phyloP scores from a whole-genome alignment of 2,797 vertebrate genomes.

The Neostethus bicornis region DNA sequence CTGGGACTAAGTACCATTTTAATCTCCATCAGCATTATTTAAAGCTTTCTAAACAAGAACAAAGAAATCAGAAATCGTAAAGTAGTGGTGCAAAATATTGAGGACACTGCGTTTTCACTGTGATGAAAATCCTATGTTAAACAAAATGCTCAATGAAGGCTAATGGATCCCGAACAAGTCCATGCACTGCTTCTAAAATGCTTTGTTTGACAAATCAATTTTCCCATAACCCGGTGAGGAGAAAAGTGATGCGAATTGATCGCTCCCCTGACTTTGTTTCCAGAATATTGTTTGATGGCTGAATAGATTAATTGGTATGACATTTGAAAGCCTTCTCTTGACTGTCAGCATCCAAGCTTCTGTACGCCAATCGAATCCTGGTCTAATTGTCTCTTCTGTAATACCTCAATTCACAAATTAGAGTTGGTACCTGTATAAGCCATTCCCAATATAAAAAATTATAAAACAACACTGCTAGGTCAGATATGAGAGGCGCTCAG shows the following conservation, averaged over 20 bases:
- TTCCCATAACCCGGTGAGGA: constrained; percentile 83
- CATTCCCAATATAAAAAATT: constrained; percentile 60
- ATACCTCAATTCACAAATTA: constrained; percentile 77
- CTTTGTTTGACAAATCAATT: constrained; percentile 85
- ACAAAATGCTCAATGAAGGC: constrained; percentile 81
- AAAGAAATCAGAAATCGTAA: constrained; percentile 78
- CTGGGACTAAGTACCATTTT: constrained; percentile 35
- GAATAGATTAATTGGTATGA: constrained; percentile 83
- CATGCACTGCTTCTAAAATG: constrained; percentile 79
- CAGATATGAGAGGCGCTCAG: constrained; percentile 55
- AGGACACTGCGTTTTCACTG: constrained; percentile 80
- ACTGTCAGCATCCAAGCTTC: constrained; percentile 75
- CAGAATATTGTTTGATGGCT: constrained; percentile 83
- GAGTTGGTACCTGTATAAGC: constrained; percentile 60
- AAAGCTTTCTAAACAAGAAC: constrained; percentile 65
- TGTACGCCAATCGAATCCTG: constrained; percentile 64
- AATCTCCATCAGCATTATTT: constrained; percentile 70
- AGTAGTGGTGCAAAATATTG: constrained; percentile 75
- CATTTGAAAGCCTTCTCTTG: constrained; percentile 79
- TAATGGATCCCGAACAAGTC: constrained; percentile 80
- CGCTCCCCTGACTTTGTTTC: constrained; percentile 78
- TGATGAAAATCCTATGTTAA: constrained; percentile 82
- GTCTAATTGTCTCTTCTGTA: constrained; percentile 77
- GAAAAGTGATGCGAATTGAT: constrained; percentile 83
- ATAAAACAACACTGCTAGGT: constrained; percentile 61